Evolutionary conservation across 2,797 vertebrate genomes (phyloP).

Genomic region (Caiman crocodilus): DNA sequence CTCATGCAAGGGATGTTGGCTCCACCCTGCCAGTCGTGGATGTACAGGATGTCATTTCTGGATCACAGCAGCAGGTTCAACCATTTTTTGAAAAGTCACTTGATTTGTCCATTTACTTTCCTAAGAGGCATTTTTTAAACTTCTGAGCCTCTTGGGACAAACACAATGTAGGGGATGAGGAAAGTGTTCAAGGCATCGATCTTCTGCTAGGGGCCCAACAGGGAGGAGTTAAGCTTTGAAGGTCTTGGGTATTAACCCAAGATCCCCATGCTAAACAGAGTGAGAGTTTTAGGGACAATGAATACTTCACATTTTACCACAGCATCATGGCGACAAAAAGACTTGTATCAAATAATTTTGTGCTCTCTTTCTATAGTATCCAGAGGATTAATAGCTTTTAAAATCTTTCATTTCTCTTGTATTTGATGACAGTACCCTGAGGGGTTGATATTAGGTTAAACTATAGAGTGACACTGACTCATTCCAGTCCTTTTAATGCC

Average conservation of each 20-base stretch:
- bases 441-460: conserved; percentile 58
- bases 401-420: conserved; percentile 48
- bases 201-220: too few relatives aligned
- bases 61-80: too few relatives aligned
- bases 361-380: conserved; percentile 34
- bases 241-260: background rate
- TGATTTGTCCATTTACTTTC: too few relatives aligned
- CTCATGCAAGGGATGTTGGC: too few relatives aligned
- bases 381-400: conserved; percentile 55
- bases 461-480: conserved; percentile 48
- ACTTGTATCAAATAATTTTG: conserved; percentile 53
- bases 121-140: too few relatives aligned
- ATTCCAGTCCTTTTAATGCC: conserved; percentile 63
- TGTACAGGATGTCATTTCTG: too few relatives aligned
- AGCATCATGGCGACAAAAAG: conserved; percentile 38
- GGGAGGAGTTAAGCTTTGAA: too few relatives aligned
- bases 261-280: conserved; percentile 22
- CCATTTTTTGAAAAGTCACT: too few relatives aligned
- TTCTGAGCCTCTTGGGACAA: too few relatives aligned
- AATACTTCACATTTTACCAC: conserved; percentile 44
- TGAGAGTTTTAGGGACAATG: conserved; percentile 26
- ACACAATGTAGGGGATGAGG: too few relatives aligned
- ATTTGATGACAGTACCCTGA: conserved; percentile 29
- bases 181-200: too few relatives aligned
- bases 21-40: too few relatives aligned